Percentiles rank a stretch among this genome's conserved stretches.
These are phyloP conservation scores for Takifugu flavidus DNA, from an alignment of 2,113 vertebrate genomes.

Conservation along the genomic window DNA sequence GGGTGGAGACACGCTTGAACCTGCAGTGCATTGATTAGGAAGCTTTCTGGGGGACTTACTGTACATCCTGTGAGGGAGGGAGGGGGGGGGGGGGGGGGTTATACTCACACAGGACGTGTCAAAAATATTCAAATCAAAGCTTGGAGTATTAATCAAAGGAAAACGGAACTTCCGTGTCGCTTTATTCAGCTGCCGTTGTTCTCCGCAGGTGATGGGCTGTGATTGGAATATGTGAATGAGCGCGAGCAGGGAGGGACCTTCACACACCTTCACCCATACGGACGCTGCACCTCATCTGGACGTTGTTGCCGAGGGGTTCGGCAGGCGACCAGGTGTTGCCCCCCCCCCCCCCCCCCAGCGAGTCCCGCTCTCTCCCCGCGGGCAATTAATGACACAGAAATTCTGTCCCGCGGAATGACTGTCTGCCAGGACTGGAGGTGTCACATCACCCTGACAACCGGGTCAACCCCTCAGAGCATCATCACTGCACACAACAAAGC, in stretches of 20 bases:
- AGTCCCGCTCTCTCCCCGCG: constrained; percentile 43
- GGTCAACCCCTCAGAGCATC: constrained; percentile 60
- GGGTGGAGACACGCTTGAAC: not conserved
- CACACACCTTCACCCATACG: constrained; percentile 20
- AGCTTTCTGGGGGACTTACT: not conserved
- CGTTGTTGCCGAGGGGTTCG: constrained; percentile 35
- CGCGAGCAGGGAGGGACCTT: not conserved
- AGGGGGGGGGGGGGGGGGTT: too few species aligned
- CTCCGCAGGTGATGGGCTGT: too few species aligned
- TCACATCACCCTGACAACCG: constrained; percentile 65
- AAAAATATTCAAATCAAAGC: not conserved
- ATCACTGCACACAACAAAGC: constrained; percentile 57
- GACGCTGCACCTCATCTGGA: constrained; percentile 24
- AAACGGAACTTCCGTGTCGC: too few species aligned
- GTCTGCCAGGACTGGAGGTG: constrained; percentile 53
- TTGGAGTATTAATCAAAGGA: not conserved
- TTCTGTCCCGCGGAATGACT: constrained; percentile 57
- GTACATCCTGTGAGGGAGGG: not conserved
- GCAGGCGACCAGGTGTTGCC: constrained; percentile 50
- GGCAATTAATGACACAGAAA: constrained; percentile 64
- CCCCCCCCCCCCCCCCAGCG: constrained; percentile 1
- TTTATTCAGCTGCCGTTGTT: too few species aligned
- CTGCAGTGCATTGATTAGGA: constrained; percentile 10
- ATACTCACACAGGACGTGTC: too few species aligned
- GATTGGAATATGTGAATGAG: too few species aligned